These are phyloP conservation scores for Clamator glandarius DNA, from an alignment of 2,797 vertebrate species.

Conservation along the genomic window DNA sequence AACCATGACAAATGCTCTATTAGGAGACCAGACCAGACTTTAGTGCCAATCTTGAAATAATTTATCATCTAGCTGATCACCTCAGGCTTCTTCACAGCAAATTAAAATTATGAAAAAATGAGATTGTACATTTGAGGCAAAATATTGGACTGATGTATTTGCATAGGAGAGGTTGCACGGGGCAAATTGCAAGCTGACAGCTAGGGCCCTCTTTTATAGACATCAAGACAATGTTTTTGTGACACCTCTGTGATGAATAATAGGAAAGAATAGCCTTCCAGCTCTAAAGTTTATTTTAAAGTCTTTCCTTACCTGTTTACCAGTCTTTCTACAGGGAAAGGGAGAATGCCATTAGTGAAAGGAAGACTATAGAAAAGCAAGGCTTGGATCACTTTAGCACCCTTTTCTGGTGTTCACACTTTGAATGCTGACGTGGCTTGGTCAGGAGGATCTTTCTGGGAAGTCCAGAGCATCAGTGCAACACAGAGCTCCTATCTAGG, in stretches of 20 bases:
- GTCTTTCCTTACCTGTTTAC: neutral
- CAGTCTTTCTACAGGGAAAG: neutral
- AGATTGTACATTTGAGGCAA: neutral
- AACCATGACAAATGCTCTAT: neutral
- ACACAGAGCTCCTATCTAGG: neutral
- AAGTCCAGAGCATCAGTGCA: neutral
- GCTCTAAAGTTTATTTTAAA: neutral
- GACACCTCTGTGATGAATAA: neutral
- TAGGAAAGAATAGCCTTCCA: neutral
- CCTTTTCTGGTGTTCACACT: neutral
- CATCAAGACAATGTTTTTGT: neutral
- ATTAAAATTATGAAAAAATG: neutral
- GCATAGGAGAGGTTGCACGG: neutral
- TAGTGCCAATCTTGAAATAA: constrained; percentile 18
- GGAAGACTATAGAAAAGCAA: neutral
- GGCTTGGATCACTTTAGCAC: neutral
- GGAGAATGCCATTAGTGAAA: neutral
- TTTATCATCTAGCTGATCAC: constrained; percentile 30
- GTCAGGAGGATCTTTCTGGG: neutral
- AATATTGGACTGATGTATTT: neutral
- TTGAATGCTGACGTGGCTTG: neutral
- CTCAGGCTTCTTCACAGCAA: constrained; percentile 9
- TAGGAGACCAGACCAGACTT: neutral
- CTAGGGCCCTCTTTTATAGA: neutral
- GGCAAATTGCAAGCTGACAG: neutral